A percentile compares a stretch with the other conserved stretches of the same genome.
Evolutionary conservation across 92 coral and sea anemone genomes (phyloP).

Genomic region (Umimayanthus chanpuru): DNA sequence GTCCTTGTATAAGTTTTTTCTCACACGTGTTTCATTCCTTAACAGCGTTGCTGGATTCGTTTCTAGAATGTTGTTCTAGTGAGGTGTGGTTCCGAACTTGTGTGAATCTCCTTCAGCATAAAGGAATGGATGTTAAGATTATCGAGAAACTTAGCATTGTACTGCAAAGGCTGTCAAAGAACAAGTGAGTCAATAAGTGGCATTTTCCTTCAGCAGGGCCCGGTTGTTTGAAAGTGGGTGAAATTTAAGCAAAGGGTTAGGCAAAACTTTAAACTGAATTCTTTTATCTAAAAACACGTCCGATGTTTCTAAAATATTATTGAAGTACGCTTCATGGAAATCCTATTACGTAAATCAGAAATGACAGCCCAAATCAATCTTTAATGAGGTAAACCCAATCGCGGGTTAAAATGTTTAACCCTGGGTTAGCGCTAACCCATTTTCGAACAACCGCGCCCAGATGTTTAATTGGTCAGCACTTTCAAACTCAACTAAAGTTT

Average conservation of each 20-base stretch:
- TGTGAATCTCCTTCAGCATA: conserved; percentile 78
- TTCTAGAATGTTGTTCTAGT: conserved; percentile 85
- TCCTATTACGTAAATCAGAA: no score
- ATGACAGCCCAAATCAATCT: no score
- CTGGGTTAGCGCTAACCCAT: no score
- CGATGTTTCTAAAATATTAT: no score
- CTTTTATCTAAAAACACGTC: no score
- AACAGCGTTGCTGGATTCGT: conserved; percentile 74
- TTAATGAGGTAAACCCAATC: no score
- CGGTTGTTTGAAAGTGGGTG: no score
- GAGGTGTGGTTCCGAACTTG: conserved; percentile 91
- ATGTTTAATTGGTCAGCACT: not conserved
- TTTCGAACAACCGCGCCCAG: not conserved
- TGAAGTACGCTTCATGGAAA: no score
- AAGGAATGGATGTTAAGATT: conserved; percentile 77
- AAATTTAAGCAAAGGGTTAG: no score
- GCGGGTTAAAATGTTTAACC: no score
- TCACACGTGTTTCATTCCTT: conserved; percentile 2
- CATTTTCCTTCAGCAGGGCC: not conserved
- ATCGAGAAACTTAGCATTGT: conserved; percentile 94
- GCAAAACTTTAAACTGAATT: no score
- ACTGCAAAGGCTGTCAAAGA: conserved; percentile 91
- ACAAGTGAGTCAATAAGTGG: conserved; percentile 64
- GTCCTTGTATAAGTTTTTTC: not conserved
- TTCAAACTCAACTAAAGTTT: not conserved